A percentile compares a stretch with the other conserved stretches of the same genome.
phyloP scores from a whole-genome alignment of 2,888 invertebrate species.

The Oligia strigilis region DNA sequence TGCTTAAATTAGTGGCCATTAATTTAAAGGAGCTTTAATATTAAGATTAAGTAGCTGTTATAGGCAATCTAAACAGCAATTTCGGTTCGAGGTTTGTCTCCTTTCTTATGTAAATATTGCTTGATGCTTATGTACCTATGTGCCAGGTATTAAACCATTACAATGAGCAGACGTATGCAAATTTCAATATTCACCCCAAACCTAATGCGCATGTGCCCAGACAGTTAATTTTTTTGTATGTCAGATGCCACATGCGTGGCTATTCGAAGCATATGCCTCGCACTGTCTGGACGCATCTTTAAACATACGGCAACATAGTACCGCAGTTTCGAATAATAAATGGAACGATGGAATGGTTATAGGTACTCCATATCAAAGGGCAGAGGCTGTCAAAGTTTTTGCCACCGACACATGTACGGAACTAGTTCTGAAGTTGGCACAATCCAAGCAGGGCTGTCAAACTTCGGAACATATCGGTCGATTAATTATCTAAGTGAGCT shows the following conservation, averaged over 20 bases:
- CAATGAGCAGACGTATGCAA: neutral
- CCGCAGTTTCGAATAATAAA: conserved; percentile 30
- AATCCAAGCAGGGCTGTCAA: conserved; percentile 61
- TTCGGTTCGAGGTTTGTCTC: neutral
- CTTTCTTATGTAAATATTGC: neutral
- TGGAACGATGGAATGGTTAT: conserved; percentile 12
- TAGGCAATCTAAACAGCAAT: neutral
- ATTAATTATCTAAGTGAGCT: conserved; percentile 51
- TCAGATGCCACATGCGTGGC: neutral
- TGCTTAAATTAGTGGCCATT: neutral
- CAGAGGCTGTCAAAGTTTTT: conserved; percentile 64
- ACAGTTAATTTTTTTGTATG: neutral
- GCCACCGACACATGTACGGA: conserved; percentile 56
- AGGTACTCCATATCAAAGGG: conserved; percentile 39
- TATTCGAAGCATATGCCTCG: neutral
- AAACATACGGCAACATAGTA: neutral
- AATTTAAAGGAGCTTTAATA: neutral
- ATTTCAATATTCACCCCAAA: neutral
- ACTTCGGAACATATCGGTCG: conserved; percentile 56
- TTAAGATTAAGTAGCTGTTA: neutral
- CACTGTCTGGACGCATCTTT: neutral
- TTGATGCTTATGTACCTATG: neutral
- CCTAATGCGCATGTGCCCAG: neutral
- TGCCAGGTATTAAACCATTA: neutral
- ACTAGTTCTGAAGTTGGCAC: conserved; percentile 55